A percentile compares a stretch with the other conserved stretches of the same genome.
Conservation (phyloP, 2,888 invertebrate genomes). For the Drosophila quinaria region DNA sequence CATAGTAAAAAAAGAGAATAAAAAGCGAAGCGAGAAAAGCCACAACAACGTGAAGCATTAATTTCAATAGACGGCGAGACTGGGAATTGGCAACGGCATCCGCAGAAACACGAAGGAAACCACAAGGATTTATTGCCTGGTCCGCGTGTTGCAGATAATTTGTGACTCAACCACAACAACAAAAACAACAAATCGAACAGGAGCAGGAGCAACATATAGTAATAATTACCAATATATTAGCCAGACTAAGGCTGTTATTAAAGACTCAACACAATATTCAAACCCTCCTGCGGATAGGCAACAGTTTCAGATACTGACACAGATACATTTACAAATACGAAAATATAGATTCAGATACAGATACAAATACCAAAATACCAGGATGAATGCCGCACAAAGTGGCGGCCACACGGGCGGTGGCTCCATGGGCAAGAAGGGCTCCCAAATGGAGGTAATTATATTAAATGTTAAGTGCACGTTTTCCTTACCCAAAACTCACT, state of each 20-base stretch:
- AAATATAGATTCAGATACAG: conserved; percentile 6
- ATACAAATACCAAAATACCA: neutral
- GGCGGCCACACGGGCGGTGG: conserved; percentile 84
- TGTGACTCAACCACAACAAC: conserved; percentile 22
- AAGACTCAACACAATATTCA: conserved; percentile 2
- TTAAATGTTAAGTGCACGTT: conserved; percentile 54
- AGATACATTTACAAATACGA: neutral
- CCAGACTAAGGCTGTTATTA: conserved; percentile 33
- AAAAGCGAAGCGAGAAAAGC: conserved; percentile 6
- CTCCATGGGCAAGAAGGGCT: conserved; percentile 85
- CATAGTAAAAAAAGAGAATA: neutral
- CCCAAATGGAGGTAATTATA: conserved; percentile 86
- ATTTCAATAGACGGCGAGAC: conserved; percentile 42
- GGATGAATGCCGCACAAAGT: conserved; percentile 86
- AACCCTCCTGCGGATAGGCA: neutral
- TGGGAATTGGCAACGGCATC: conserved; percentile 17
- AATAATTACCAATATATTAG: conserved; percentile 45
- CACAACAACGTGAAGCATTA: conserved; percentile 30
- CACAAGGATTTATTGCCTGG: conserved; percentile 57
- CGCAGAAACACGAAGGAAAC: conserved; percentile 12
- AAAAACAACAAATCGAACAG: neutral
- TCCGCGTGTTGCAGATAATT: conserved; percentile 41
- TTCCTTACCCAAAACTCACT: neutral
- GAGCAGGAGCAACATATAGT: neutral
- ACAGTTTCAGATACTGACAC: conserved; percentile 12